Percentiles rank a stretch among this genome's conserved stretches.
Evolutionary conservation across 2,888 invertebrate genomes (phyloP).

Genomic region (Perizoma flavofasciatum): DNA sequence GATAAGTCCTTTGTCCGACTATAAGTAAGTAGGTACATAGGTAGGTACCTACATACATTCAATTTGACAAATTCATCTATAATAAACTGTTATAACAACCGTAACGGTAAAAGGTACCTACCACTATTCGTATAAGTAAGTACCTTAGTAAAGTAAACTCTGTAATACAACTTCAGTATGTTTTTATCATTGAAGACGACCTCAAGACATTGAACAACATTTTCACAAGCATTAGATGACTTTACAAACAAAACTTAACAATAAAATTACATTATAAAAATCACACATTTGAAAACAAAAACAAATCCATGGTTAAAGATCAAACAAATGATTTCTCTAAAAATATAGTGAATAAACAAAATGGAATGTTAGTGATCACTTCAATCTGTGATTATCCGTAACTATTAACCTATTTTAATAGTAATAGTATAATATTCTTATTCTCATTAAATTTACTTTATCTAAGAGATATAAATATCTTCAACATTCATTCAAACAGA

Average conservation of each 20-base stretch:
- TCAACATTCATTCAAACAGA: constrained; percentile 34
- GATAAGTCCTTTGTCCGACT: constrained; percentile 39
- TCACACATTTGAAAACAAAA: constrained; percentile 31
- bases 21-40: too few species aligned
- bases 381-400: constrained; percentile 57
- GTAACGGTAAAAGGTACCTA: too few species aligned
- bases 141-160: too few species aligned
- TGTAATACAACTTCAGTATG: too few species aligned
- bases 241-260: constrained; percentile 39
- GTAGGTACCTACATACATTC: too few species aligned
- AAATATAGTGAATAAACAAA: constrained; percentile 20
- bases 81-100: too few species aligned
- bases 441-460: constrained; percentile 23
- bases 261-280: constrained; percentile 41
- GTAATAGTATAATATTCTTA: constrained; percentile 27
- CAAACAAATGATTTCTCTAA: constrained; percentile 6
- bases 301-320: constrained; percentile 5
- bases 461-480: constrained; percentile 34
- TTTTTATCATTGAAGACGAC: background rate
- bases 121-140: too few species aligned
- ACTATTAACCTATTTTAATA: constrained; percentile 41
- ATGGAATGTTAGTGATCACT: constrained; percentile 38
- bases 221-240: constrained; percentile 20
- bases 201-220: constrained; percentile 4
- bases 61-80: too few species aligned